Base-by-base conservation (phyloP, 2,113 vertebrate species). In the Brachypteracias leptosomus region DNA sequence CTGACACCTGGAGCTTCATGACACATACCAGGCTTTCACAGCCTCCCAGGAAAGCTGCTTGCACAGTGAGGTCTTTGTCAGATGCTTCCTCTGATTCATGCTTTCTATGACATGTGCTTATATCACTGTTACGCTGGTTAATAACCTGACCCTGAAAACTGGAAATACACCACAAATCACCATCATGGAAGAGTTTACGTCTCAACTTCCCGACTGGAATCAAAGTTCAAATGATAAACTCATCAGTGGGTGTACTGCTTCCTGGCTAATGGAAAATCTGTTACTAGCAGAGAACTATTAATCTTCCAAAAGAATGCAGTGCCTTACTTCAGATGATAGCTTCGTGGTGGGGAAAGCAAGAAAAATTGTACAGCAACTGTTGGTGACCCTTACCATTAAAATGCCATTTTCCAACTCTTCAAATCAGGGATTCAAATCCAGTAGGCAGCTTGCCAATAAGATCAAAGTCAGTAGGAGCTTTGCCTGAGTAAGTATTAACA, bases 211-310 rank as follows among this genome's bases (percentile, higher is more conserved):
- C 62, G 10, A 38, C 55, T 86, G 91, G 89, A 96, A 96, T 96
- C 94, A 96, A 96, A 95, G 94, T 96, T 97, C 90, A 97, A 95
- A 95, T 88, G 75, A 96, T 94, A 96, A 96, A 97, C 94, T 94
- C 95, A 96, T 97, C 92, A 91, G 62, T 62, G 66, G 82, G 85
- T 80, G 65, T 93, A 78, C 31, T 19, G 78, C 94, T 68, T 93
- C 97, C 84, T 83, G 80, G 84, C 40, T 93, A 46, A 51, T 83
- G 86, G 83, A 94, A 95, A 90, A 96, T 67, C 83, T 91, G 93
- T 88, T 94, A 75, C 88, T 29, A 70, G 85, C 13, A 36, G 62
- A 91, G 93, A 94, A 73, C 96, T 62, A 95, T 97, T 96, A 88
- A 91, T 97, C 95, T 96, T 88, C 77, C 61, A 46, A 85, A 87